These are phyloP conservation scores for Taxidea taxus DNA, from an alignment of 2,113 vertebrate genomes.

Conservation along the genomic window DNA sequence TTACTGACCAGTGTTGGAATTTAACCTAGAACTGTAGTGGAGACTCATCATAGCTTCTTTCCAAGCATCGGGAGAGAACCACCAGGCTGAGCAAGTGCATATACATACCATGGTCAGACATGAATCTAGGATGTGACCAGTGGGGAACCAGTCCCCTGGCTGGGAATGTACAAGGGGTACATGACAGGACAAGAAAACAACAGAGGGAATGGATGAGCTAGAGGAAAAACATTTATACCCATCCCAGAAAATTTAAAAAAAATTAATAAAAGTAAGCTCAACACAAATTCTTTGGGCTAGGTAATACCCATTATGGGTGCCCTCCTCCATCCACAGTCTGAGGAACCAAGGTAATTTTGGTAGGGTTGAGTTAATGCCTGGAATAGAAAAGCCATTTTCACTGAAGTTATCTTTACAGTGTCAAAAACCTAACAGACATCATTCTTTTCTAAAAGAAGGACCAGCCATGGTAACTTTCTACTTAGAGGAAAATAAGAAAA, in stretches of 20 bases:
- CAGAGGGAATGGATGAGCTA: background rate
- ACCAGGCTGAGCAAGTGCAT: background rate
- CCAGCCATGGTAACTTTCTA: background rate
- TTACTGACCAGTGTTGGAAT: background rate
- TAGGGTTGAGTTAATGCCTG: background rate
- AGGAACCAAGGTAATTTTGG: background rate
- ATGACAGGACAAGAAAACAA: background rate
- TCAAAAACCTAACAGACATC: background rate
- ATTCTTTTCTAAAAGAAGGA: slow-evolving; percentile 1
- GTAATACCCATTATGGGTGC: too few species aligned
- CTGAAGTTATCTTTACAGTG: background rate
- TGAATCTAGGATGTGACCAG: background rate
- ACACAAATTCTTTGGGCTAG: background rate
- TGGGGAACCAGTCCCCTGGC: rapidly evolving
- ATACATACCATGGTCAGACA: background rate
- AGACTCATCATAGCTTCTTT: background rate
- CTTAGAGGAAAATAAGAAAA: slow-evolving; percentile 39
- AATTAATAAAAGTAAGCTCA: background rate
- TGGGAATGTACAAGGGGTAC: rapidly evolving
- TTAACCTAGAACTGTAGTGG: background rate
- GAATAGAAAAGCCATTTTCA: background rate
- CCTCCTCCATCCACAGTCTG: background rate
- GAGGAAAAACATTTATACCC: background rate
- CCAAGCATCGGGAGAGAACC: background rate
- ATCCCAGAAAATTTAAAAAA: background rate